Evolutionary conservation across 2,888 invertebrate genomes (phyloP).

Genomic region (Sericinus montela): DNA sequence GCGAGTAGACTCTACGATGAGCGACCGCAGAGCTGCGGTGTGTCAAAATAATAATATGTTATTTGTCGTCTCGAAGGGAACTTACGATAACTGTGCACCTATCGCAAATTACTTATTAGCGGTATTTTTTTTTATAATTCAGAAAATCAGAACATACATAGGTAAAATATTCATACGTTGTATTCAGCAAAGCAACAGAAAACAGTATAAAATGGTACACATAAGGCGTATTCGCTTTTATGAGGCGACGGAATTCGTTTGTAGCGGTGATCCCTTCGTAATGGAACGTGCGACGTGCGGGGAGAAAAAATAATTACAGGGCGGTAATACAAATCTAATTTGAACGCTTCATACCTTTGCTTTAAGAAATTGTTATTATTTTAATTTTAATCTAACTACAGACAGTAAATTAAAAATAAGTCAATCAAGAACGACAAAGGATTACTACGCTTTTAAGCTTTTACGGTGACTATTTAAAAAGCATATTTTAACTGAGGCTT

Average conservation of each 20-base stretch:
- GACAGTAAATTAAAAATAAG: no score
- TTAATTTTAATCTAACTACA: conserved; percentile 1
- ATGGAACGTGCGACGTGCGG: conserved; percentile 47
- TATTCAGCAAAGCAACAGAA: conserved; percentile 44
- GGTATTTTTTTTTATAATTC: no score
- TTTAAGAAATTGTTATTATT: conserved; percentile 21
- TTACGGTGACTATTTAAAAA: no score
- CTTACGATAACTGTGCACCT: no score
- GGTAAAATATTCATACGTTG: conserved; percentile 41
- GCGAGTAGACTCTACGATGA: no score
- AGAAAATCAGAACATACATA: conserved; percentile 29
- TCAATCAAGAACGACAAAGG: no score
- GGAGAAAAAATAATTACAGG: conserved; percentile 50
- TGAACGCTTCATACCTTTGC: conserved; percentile 26
- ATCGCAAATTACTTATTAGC: no score
- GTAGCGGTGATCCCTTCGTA: conserved; percentile 54
- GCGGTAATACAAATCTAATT: conserved; percentile 45
- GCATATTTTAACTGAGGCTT: no score
- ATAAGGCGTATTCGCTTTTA: conserved; percentile 56
- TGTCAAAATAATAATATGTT: no score
- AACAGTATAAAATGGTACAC: conserved; percentile 48
- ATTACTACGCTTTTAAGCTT: no score
- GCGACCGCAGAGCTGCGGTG: no score
- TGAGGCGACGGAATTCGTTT: conserved; percentile 35
- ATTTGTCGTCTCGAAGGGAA: no score